Evolutionary conservation across 2,888 invertebrate genomes (phyloP), one percentile per base, ranked within the genome.

Genomic region (Eulithis testata): DNA sequence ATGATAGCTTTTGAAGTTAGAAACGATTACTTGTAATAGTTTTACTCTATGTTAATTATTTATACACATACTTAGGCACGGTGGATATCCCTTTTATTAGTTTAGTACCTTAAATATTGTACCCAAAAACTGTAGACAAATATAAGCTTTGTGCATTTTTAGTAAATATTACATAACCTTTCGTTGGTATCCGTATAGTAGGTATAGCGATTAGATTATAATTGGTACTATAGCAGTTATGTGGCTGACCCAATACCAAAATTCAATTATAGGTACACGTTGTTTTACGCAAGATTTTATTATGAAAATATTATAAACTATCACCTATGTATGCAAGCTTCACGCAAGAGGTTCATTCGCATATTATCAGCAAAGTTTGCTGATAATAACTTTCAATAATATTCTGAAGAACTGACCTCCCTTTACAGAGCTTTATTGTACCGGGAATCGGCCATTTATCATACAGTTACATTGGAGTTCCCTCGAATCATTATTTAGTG

Each of bases 401-500:
- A 44, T 49, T 36, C 56, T 60, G 44, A 66, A 57, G 57, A 60
- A 54, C 60, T 49, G 60, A 51, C 59, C 66, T 60, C 51, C 56
- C 51, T 57, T 63, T 57, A 44, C 63, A 50, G 62, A 27, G 60
- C 67, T 60, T 60, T 67, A 67, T 63, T 67, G 67, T 67, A 67
- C 63, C 60, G 60, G 55, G 68, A 66, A 68, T 71, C 71, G 67
- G 76, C 65, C 69, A 76, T 78, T 75, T 75, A 76, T 80, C 75
- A 78, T 75, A 75, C 73, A 70, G 61, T 72, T 78, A 79, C 76
- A 76, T 76, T 76, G 73, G 68, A 76, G 75, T 75, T 78, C 75
- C 77, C 73, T 79, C 79, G 76, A 76, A 77, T 75, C 74, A 78
- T 78, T 80, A 80, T 80, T 80, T 80, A 80, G 76, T 71, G 70